phyloP scores from a whole-genome alignment of 2,888 invertebrate genomes.

The Podabrus alpinus region DNA sequence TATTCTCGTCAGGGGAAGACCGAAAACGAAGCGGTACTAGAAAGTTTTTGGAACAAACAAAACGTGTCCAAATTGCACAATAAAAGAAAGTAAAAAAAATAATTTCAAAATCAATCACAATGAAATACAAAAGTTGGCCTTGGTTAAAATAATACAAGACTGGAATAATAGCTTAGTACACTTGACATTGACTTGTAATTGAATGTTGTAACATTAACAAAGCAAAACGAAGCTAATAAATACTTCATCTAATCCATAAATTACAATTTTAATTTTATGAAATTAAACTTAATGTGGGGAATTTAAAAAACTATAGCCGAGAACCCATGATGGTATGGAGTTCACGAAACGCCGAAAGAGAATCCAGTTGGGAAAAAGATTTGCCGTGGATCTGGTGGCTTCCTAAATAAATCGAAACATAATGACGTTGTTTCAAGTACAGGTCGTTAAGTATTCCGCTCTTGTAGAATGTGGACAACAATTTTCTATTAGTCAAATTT shows the following conservation, averaged over 20 bases:
- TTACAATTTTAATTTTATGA: neutral
- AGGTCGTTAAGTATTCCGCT: neutral
- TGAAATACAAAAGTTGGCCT: slow-evolving; percentile 10
- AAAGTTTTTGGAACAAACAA: neutral
- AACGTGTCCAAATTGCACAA: neutral
- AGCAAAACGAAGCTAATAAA: slow-evolving; percentile 11
- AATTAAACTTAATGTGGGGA: neutral
- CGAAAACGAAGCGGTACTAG: neutral
- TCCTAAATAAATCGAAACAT: neutral
- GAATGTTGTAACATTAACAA: slow-evolving; percentile 22
- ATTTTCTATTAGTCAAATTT: neutral
- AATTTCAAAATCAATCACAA: neutral
- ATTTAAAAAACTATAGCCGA: too few relatives aligned
- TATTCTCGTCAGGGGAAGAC: neutral
- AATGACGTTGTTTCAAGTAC: neutral
- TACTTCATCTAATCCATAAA: neutral
- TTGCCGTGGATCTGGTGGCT: neutral
- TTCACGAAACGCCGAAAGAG: neutral
- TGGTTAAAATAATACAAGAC: slow-evolving; percentile 22
- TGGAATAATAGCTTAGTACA: slow-evolving; percentile 24
- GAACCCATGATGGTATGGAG: neutral
- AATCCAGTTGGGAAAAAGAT: neutral
- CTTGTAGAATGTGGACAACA: neutral
- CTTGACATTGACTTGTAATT: slow-evolving; percentile 33
- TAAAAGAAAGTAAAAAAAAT: neutral